Evolutionary conservation across 2,797 vertebrate species (phyloP).

Genomic region (Ctenopoma multispine): DNA sequence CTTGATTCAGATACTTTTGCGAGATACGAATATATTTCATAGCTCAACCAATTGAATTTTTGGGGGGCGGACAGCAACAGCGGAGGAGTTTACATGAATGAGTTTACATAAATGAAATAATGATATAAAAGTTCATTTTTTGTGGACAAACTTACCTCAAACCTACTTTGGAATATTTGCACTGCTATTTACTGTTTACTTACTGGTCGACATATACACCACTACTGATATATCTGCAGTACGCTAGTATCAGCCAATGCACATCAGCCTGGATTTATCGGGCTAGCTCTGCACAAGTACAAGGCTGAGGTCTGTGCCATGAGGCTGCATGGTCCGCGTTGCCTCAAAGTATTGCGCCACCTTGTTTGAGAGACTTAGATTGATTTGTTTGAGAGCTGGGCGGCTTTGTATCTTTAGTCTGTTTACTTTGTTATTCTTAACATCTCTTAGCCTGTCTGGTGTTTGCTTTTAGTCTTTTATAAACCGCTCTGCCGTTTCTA

Average conservation of each 20-base stretch:
- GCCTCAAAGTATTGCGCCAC: constrained; percentile 34
- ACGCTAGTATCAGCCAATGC: not conserved
- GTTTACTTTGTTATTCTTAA: constrained; percentile 62
- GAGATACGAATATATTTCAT: not conserved
- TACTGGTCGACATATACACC: not conserved
- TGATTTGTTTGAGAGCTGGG: constrained; percentile 9
- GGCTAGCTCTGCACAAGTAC: constrained; percentile 2
- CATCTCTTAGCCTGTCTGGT: constrained; percentile 37
- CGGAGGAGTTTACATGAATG: no score
- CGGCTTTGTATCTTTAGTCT: constrained; percentile 36
- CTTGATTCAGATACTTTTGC: not conserved
- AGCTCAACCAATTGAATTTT: not conserved
- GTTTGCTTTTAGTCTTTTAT: constrained; percentile 51
- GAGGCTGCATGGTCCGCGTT: not conserved
- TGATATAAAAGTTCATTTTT: not conserved
- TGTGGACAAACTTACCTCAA: not conserved
- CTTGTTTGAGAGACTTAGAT: constrained; percentile 7
- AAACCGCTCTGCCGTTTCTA: constrained; percentile 25
- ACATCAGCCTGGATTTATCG: no score
- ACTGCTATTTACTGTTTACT: not conserved
- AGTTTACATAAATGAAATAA: no score
- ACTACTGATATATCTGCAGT: not conserved
- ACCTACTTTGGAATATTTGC: not conserved
- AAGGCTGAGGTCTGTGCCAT: not conserved
- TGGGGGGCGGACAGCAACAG: not conserved